These are phyloP conservation scores for Thomomys bottae DNA, from an alignment of 2,113 vertebrate species.

Conservation along the genomic window DNA sequence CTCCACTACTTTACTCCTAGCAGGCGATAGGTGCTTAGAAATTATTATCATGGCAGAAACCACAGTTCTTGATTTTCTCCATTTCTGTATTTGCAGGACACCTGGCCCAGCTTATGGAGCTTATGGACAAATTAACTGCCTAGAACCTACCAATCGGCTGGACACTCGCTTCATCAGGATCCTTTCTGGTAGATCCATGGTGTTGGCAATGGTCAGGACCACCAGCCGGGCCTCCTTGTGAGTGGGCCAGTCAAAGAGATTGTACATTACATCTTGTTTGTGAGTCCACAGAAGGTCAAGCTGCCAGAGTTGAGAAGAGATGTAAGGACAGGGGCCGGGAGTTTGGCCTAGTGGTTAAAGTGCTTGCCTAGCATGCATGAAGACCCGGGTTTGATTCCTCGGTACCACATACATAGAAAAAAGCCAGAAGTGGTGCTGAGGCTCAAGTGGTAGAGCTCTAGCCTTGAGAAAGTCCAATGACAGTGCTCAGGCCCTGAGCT, in stretches of 20 bases:
- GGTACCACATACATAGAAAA: no score
- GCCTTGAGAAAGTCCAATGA: no score
- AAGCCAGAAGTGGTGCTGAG: no score
- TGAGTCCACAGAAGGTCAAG: constrained; percentile 97
- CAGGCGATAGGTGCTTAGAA: background rate
- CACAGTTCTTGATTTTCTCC: background rate
- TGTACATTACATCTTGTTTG: constrained; percentile 98
- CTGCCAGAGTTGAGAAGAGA: constrained; percentile 80
- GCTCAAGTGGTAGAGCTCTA: no score
- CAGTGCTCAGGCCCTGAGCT: no score
- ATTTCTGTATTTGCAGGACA: background rate
- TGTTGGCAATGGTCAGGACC: constrained; percentile 97
- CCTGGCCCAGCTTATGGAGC: background rate
- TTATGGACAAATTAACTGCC: background rate
- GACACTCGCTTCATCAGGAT: constrained; percentile 97
- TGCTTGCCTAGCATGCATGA: no score
- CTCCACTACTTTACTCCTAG: background rate
- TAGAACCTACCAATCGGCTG: constrained; percentile 92
- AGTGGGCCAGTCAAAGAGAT: constrained; percentile 97
- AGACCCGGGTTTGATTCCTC: no score
- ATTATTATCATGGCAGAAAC: background rate
- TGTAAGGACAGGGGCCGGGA: background rate
- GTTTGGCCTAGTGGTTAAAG: no score
- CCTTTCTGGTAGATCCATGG: constrained; percentile 98
- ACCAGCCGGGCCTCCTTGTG: constrained; percentile 92